These are phyloP conservation scores for Promerops cafer DNA, from an alignment of 2,113 vertebrate genomes.

Conservation along the genomic window DNA sequence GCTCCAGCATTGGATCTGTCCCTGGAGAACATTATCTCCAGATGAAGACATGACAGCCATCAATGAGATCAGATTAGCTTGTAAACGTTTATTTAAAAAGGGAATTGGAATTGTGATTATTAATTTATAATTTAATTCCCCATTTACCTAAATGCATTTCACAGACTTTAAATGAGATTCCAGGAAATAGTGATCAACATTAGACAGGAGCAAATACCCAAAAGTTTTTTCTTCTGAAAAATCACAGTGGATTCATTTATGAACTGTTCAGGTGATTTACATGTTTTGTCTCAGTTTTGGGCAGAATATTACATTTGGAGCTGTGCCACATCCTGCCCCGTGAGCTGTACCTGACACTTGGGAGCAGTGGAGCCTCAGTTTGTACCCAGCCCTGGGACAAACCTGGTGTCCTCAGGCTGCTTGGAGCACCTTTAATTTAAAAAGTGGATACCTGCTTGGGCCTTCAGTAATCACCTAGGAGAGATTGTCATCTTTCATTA, in stretches of 20 bases:
- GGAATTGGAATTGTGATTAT: not conserved
- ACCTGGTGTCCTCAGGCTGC: not conserved
- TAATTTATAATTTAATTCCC: constrained; percentile 26
- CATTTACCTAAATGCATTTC: not conserved
- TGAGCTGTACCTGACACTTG: not conserved
- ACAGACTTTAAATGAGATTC: not conserved
- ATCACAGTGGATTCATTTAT: not conserved
- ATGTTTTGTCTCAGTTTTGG: not conserved
- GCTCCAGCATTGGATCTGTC: not conserved
- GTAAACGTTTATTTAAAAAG: not conserved
- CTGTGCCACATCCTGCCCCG: not conserved
- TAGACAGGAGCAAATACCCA: not conserved
- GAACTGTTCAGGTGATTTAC: not conserved
- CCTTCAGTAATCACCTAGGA: constrained; percentile 24
- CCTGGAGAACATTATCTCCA: not conserved
- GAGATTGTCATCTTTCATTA: constrained; percentile 65
- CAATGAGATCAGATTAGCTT: not conserved
- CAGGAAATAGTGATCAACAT: not conserved
- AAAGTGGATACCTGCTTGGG: not conserved
- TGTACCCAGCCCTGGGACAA: not conserved
- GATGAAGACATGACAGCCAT: not conserved
- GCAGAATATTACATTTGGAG: not conserved
- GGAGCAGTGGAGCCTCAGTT: fast-evolving
- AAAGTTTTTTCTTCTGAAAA: not conserved
- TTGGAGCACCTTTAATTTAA: constrained; percentile 10